Evolutionary conservation across 2,113 vertebrate genomes (phyloP), one percentile per base, ranked within the genome.

Genomic region (Pogona vitticeps): DNA sequence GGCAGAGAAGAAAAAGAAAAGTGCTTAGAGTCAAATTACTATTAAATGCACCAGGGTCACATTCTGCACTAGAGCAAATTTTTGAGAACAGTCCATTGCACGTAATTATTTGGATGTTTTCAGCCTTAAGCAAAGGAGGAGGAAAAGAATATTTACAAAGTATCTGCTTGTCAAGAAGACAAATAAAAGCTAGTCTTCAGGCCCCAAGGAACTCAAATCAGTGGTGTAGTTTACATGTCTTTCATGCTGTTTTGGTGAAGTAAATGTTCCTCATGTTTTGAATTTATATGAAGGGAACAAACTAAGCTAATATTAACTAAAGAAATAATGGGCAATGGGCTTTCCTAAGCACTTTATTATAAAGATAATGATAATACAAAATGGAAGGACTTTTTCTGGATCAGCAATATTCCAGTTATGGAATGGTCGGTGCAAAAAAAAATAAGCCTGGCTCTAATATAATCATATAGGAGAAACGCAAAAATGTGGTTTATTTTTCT

Each of bases 71-170:
- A 42, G 33, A 61, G 52, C 1, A 23, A n/a, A 5, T 28, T 1
- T 10, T 0, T 9, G 2, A 23, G 3, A n/a, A 73, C 21, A 3
- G 2, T 0, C 0, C 1, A 59, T 0, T 2, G 0, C 0, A n/a
- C 63, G 56, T 0, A 0, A 63, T 0, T n/a, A 76, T 17, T 17
- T 28, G 84, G 36, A 72, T 68, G 31, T 6, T 82, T 23, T 71
- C 26, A n/a, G 3, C 1, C 71, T 36, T 38, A 65, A 23, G 9
- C 72, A 36, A 80, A 73, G 1, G 40, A 59, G 8, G 10, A 0
- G 15, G 38, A 71, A 8, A 0, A 18, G 42, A 26, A 73, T 85
- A 38, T 26, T 56, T 76, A 76, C 17, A 68, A 81, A 88, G 36
- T 61, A 83, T 31, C 88, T 1, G 0, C 84, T 90, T 88, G 71